phyloP scores from a whole-genome alignment of 2,888 invertebrate genomes.

The Seladonia tumulorum region DNA sequence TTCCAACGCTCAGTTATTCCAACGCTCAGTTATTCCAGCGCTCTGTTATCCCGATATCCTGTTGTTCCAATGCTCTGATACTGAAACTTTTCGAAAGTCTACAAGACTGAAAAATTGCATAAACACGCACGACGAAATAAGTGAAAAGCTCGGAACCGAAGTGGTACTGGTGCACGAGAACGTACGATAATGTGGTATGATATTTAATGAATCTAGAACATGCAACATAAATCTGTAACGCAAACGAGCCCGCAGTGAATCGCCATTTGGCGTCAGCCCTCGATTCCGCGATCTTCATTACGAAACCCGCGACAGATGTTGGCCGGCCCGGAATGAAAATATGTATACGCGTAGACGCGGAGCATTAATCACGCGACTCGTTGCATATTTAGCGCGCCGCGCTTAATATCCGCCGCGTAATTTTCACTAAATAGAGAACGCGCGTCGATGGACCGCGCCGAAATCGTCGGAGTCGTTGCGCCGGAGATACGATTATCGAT shows the following conservation, averaged over 20 bases:
- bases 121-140: not conserved
- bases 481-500: not conserved
- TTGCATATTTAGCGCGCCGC: not conserved
- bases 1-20: no score
- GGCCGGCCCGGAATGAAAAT: conserved; percentile 32
- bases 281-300: conserved; percentile 26
- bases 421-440: not conserved
- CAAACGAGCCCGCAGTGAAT: not conserved
- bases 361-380: conserved; percentile 17
- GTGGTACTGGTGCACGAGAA: not conserved
- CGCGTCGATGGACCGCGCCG: not conserved
- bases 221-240: conserved; percentile 6
- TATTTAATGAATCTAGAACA: not conserved
- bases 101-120: not conserved
- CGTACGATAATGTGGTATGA: not conserved
- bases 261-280: conserved; percentile 25
- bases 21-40: no score
- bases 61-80: no score
- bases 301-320: conserved; percentile 35
- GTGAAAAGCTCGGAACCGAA: not conserved
- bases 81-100: not conserved
- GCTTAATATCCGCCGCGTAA: not conserved
- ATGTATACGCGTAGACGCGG: not conserved
- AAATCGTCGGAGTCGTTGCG: conserved; percentile 1
- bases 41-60: no score